A percentile compares a stretch with the other conserved stretches of the same genome.
Conservation (phyloP, 2,797 vertebrate species). For the Hafferia zeledoni region DNA sequence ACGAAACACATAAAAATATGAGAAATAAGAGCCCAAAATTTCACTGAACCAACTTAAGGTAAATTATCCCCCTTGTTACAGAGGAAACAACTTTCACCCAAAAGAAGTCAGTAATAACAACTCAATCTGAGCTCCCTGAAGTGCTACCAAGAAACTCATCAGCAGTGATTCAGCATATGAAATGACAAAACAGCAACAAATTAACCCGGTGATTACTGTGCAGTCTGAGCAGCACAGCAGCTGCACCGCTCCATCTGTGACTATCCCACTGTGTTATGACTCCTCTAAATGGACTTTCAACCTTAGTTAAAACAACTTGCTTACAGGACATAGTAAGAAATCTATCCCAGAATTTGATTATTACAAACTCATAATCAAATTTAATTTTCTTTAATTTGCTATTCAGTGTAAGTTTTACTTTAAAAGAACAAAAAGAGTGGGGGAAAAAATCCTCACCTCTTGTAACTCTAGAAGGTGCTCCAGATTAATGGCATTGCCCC, state of each 20-base stretch:
- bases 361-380: background rate
- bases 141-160: background rate
- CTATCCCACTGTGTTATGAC: background rate
- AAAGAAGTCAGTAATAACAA: background rate
- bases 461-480: background rate
- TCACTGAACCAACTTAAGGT: background rate
- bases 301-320: background rate
- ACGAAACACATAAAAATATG: background rate
- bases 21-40: background rate
- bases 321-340: background rate
- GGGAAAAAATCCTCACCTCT: background rate
- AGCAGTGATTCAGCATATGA: background rate
- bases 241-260: background rate
- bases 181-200: background rate
- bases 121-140: background rate
- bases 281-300: background rate
- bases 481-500: background rate
- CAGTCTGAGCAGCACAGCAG: background rate
- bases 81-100: background rate
- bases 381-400: background rate
- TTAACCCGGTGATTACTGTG: background rate
- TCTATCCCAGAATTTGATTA: background rate
- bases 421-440: background rate
- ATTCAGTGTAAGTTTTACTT: background rate
- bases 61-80: background rate